Evolutionary conservation across 2,888 invertebrate species (phyloP), one percentile per base, ranked within the genome.

Genomic region (Microctonus hyperodae): DNA sequence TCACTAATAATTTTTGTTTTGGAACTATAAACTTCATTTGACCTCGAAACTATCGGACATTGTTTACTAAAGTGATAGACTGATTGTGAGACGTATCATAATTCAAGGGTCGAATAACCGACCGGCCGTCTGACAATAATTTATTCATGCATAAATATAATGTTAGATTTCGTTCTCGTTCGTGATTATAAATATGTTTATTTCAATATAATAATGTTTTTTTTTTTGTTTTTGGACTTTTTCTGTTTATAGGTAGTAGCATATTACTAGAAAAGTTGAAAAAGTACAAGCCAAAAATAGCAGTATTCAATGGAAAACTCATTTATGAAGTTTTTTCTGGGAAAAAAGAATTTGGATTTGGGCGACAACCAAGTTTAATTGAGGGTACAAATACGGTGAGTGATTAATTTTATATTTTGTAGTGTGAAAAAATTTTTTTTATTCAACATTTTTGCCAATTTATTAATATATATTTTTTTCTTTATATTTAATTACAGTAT

Each of bases 301-400:
- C 96, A 63, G 97, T 96, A 56, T 97, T 97, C 85, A 98, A 98
- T 88, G 98, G 98, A n/a, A 98, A 98, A 88, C 90, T 97, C 77
- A 98, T 98, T 79, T 98, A 97, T 86, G 97, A 98, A 86, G 95
- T 97, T 57, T 98, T 97, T 87, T 95, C 95, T 69, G 97, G 97
- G 16, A 96, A 96, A 86, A 97, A 97, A 86, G 96, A 98, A 85
- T 97, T 98, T 85, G 92, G 94, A 82, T 96, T 98, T 85, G 98
- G 98, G 55, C 92, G 96, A 77, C 98, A 98, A 84, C 96, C 97
- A 0, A 96, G 95, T 81, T 90, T 92, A 71, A 91, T 98, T 57
- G 95, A 96, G 75, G 97, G 96, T 71, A 97, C 97, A 53, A 94
- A 94, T 81, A 97, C 97, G 79, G 96, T 97, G 86, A 91, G 91